Evolutionary conservation across 2,113 vertebrate genomes (phyloP).

Genomic region (Lasiurus borealis): DNA sequence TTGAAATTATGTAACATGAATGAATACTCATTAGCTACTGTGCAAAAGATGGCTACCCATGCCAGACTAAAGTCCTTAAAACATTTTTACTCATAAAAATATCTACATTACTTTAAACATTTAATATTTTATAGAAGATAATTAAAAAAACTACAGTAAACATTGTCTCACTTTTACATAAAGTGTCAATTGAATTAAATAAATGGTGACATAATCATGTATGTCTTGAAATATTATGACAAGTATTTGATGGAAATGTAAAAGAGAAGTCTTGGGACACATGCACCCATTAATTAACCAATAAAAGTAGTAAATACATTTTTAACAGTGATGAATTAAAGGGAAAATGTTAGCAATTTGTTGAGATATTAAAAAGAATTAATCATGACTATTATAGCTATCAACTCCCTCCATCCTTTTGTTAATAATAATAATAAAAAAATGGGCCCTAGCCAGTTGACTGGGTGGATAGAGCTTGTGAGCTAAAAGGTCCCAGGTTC

Average conservation of each 20-base stretch:
- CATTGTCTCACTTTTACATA: neutral
- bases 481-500: too few species aligned
- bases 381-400: constrained; percentile 1
- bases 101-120: constrained; percentile 22
- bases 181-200: constrained; percentile 8
- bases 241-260: constrained; percentile 37
- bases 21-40: neutral
- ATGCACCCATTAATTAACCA: neutral
- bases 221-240: neutral
- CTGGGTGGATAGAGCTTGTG: too few species aligned
- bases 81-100: constrained; percentile 23
- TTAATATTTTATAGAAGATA: neutral
- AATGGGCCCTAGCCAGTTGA: neutral
- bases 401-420: neutral
- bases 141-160: neutral
- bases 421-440: neutral
- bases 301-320: constrained; percentile 39
- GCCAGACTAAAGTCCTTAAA: neutral
- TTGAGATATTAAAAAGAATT: constrained; percentile 49
- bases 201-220: neutral
- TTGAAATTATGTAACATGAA: constrained; percentile 39
- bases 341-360: constrained; percentile 19
- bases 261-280: neutral
- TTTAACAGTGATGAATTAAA: constrained; percentile 24
- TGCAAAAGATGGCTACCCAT: neutral